These are phyloP conservation scores for Melanostigma gelatinosum DNA, from an alignment of 2,113 vertebrate genomes.

Conservation along the genomic window DNA sequence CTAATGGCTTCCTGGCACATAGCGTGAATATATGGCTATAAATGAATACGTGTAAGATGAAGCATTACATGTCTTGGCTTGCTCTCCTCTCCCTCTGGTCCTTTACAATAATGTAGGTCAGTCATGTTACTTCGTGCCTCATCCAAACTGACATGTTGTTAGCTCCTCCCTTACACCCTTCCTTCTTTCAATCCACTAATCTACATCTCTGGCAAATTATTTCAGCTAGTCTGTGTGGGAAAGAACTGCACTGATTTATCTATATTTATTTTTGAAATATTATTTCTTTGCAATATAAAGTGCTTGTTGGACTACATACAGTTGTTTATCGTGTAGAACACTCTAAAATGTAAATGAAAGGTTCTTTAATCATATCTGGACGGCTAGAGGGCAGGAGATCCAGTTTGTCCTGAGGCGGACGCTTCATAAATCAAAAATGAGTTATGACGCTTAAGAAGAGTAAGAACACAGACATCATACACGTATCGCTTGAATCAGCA, in stretches of 20 bases:
- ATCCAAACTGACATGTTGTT: constrained; percentile 15
- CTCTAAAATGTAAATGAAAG: neutral
- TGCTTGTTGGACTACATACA: neutral
- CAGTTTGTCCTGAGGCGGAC: neutral
- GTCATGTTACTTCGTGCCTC: constrained; percentile 23
- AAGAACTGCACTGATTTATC: neutral
- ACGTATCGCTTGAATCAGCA: neutral
- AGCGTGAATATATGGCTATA: neutral
- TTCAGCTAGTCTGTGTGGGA: neutral
- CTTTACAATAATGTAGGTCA: constrained; percentile 38
- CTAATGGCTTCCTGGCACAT: neutral
- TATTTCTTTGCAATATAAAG: neutral
- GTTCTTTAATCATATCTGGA: neutral
- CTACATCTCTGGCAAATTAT: neutral
- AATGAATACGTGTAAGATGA: neutral
- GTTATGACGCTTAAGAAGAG: neutral
- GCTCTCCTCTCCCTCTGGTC: neutral
- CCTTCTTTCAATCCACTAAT: neutral
- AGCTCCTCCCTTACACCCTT: neutral
- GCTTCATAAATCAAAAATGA: neutral
- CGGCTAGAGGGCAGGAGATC: neutral
- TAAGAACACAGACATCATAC: neutral
- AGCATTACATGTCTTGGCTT: neutral
- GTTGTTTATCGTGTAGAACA: neutral
- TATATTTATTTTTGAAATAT: too few species aligned